phyloP scores from a whole-genome alignment of 2,888 invertebrate species.

The Tortrix viridana region DNA sequence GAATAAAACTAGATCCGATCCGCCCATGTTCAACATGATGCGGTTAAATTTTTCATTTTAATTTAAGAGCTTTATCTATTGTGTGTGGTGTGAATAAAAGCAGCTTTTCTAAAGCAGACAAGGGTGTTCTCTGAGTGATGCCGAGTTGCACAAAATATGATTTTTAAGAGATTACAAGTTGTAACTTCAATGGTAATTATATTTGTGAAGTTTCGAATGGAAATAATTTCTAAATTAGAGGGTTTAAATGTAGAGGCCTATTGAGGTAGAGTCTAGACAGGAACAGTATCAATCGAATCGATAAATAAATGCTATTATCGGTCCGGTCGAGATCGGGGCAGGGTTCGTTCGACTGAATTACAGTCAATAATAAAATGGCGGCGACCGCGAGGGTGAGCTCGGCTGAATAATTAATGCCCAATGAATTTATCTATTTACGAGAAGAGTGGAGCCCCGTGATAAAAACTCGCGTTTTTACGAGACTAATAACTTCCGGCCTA shows the following conservation, averaged over 20 bases:
- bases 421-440: constrained; percentile 46
- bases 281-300: constrained; percentile 56
- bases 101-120: constrained; percentile 42
- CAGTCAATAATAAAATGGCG: constrained; percentile 58
- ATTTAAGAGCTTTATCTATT: constrained; percentile 64
- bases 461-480: constrained; percentile 34
- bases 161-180: constrained; percentile 53
- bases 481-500: constrained; percentile 35
- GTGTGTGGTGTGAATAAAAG: constrained; percentile 74
- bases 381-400: constrained; percentile 39
- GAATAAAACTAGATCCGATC: constrained; percentile 59
- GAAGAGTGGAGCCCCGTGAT: constrained; percentile 38
- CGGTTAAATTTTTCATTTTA: constrained; percentile 71
- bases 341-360: constrained; percentile 60
- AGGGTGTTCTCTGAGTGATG: constrained; percentile 60
- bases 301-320: constrained; percentile 71
- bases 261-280: constrained; percentile 45
- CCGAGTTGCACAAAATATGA: constrained; percentile 53
- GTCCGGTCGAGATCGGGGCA: constrained; percentile 55
- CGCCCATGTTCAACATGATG: constrained; percentile 71
- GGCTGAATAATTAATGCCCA: constrained; percentile 45
- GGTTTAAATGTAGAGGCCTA: not conserved
- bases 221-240: not conserved
- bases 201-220: constrained; percentile 8
- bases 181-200: constrained; percentile 7